Base-by-base conservation (phyloP, 1,140 invertebrate genomes). In the Diachasmimorpha longicaudata region DNA sequence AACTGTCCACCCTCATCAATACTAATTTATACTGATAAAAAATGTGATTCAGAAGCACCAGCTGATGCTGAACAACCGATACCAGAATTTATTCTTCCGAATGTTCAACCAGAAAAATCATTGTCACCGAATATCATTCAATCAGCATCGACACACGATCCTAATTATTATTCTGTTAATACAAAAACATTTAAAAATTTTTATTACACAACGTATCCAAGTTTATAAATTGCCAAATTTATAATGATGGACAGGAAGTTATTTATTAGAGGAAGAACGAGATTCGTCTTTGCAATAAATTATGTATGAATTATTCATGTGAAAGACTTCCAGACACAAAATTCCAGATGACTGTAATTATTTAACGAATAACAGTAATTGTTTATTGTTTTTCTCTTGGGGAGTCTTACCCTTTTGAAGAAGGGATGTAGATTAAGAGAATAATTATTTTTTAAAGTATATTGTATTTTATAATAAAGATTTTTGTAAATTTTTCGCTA, bases 381-480 rank as follows among this genome's bases (percentile, higher is more conserved):
- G 31, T 31, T 31, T 31, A 31, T 31, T 31, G 31, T 42, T 42
- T 42, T 42, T 16, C 19, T 55, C 48, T 4, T 55, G 1, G 1
- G 10, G 8, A 55, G n/a, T 55, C 9, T 55, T 19, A 16, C 14
- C 6, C 14, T 21, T 16, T 19, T 14, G 6, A 55, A 19, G 19
- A 19, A n/a, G 8, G 1, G 1, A 21, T 8, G 2, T 55, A 19
- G 48, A 55, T 55, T 21, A 21, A 55, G n/a, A 21, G 14, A 55
- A 55, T 55, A 16, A 55, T 55, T 63, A 63, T 63, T 63, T 63
- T 63, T 23, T 63, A 63, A 63, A 63, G 25, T 63, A 63, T 63
- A 63, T 63, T 63, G 14, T 63, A 63, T 63, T 63, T 63, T 63
- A 63, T 31, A 63, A 63, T 63, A 63, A 63, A 31, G 31, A 63